These are phyloP conservation scores for Plusia festucae DNA, from an alignment of 2,888 invertebrate species.

Conservation along the genomic window DNA sequence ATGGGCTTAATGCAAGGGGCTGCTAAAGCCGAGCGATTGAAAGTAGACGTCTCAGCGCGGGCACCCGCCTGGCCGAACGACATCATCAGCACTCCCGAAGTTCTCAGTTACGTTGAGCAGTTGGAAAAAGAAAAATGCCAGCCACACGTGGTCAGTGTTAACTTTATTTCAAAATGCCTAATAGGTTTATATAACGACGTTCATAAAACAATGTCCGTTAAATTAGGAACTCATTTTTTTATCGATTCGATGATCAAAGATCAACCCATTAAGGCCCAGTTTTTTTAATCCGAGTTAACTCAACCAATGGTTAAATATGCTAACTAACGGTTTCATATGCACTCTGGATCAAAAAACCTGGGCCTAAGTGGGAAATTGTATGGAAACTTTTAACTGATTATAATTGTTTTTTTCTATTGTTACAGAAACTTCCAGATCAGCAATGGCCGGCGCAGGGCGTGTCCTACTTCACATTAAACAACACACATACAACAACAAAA, in stretches of 20 bases:
- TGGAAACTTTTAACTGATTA: no score
- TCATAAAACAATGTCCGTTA: no score
- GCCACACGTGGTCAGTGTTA: slow-evolving; percentile 69
- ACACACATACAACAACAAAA: slow-evolving; percentile 55
- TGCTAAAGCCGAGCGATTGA: slow-evolving; percentile 63
- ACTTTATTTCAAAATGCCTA: not conserved
- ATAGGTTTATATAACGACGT: no score
- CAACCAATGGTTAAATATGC: no score
- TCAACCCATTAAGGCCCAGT: no score
- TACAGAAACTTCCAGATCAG: slow-evolving; percentile 66
- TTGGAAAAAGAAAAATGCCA: slow-evolving; percentile 81
- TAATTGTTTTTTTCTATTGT: slow-evolving; percentile 23
- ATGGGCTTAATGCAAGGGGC: slow-evolving; percentile 51
- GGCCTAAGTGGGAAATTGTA: no score
- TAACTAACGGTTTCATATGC: no score
- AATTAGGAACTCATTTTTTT: no score
- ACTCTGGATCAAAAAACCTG: no score
- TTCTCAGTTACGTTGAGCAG: slow-evolving; percentile 83
- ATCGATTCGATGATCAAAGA: no score
- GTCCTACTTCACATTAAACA: slow-evolving; percentile 42
- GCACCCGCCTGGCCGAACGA: slow-evolving; percentile 69
- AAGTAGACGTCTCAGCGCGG: slow-evolving; percentile 74
- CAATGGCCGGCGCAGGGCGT: slow-evolving; percentile 62
- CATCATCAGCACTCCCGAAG: slow-evolving; percentile 84
- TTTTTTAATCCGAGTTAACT: no score